Conservation (phyloP, 2,113 vertebrate genomes). For the Nymphicus hollandicus region DNA sequence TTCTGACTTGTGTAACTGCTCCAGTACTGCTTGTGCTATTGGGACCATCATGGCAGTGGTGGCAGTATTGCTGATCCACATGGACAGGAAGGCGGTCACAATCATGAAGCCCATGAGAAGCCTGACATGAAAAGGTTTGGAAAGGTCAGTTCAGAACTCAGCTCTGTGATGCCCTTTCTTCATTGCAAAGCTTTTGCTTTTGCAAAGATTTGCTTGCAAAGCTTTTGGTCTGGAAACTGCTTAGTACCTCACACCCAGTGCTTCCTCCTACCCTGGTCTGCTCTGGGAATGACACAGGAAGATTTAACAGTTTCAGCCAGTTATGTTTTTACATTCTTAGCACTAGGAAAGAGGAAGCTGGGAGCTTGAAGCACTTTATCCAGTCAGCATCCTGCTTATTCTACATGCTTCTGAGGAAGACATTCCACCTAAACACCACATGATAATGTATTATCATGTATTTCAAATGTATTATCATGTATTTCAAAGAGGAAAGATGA, state of each 20-base stretch:
- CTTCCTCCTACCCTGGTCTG: neutral
- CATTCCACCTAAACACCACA: neutral
- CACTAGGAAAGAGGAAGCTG: neutral
- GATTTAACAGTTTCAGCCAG: neutral
- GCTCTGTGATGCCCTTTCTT: neutral
- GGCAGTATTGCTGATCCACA: slow-evolving; percentile 98
- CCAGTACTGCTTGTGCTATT: slow-evolving; percentile 84
- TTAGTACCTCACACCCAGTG: neutral
- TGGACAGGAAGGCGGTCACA: slow-evolving; percentile 90
- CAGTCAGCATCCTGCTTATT: neutral
- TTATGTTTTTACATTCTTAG: neutral
- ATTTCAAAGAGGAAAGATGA: neutral
- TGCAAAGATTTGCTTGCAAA: neutral
- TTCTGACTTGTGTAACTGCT: slow-evolving; percentile 79
- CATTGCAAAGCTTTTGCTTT: neutral
- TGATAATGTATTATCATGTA: neutral
- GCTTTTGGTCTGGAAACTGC: neutral
- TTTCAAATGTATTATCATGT: neutral
- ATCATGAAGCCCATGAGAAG: slow-evolving; percentile 93
- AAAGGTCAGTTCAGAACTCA: neutral
- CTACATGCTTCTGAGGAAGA: neutral
- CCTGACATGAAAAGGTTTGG: slow-evolving; percentile 57
- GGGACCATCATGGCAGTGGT: slow-evolving; percentile 96
- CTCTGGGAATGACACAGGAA: neutral
- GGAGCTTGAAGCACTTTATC: neutral